Evolutionary conservation across 2,113 vertebrate genomes (phyloP).

Genomic region (Benthochromis sp.): DNA sequence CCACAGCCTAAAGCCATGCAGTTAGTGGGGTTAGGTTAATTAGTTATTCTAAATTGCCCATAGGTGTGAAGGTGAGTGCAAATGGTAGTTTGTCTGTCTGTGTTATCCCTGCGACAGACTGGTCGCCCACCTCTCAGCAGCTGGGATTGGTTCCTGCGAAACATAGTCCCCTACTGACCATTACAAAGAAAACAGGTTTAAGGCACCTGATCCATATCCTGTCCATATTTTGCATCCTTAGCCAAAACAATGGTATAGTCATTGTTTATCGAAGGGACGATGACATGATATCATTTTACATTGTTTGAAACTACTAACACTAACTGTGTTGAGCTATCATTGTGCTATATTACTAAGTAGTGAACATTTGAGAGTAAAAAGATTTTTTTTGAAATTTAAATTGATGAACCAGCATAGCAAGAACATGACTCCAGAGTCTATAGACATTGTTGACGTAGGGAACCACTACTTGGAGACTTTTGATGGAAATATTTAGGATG

Average conservation of each 20-base stretch:
- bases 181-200: rapidly evolving
- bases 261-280: not conserved
- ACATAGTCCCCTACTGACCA: not conserved
- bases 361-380: not conserved
- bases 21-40: not conserved
- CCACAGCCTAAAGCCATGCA: not conserved
- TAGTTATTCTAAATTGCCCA: not conserved
- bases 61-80: not conserved
- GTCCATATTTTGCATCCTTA: not conserved
- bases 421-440: not conserved
- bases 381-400: too few species aligned
- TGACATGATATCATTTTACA: not conserved
- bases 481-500: not conserved
- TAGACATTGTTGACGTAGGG: rapidly evolving
- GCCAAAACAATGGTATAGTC: not conserved
- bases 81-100: not conserved
- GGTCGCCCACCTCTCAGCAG: not conserved
- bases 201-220: not conserved
- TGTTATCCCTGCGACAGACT: rapidly evolving
- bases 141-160: not conserved
- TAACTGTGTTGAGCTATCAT: not conserved
- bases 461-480: not conserved
- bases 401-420: not conserved
- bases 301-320: not conserved
- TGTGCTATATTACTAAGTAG: not conserved